Percentiles rank a stretch among this genome's conserved stretches.
These are phyloP conservation scores for Apotomis turbidana DNA, from an alignment of 2,888 invertebrate species.

Conservation along the genomic window DNA sequence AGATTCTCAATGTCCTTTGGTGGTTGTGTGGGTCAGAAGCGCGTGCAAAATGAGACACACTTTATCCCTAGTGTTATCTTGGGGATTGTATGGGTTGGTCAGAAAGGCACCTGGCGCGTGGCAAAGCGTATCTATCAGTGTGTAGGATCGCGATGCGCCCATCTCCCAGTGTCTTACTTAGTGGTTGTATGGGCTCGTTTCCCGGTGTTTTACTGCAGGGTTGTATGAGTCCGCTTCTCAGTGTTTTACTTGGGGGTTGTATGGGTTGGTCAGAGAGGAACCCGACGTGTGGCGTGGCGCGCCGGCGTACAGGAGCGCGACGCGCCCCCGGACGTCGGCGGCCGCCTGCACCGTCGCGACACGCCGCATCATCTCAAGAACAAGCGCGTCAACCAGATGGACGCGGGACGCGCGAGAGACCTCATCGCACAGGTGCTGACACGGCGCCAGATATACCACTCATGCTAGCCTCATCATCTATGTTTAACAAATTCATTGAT, in stretches of 20 bases:
- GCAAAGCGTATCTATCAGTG: constrained; percentile 84
- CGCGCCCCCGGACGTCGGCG: constrained; percentile 79
- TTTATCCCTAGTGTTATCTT: neutral
- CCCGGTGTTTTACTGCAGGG: no score
- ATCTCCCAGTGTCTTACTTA: no score
- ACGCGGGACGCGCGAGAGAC: constrained; percentile 72
- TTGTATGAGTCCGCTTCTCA: no score
- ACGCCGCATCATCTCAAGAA: constrained; percentile 99
- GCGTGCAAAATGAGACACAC: no score
- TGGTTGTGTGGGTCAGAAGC: no score
- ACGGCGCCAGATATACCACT: constrained; percentile 17
- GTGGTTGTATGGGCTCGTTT: no score
- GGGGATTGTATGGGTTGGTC: constrained; percentile 50
- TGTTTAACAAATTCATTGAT: no score
- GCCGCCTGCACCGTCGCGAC: constrained; percentile 94
- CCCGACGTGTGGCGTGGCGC: constrained; percentile 85
- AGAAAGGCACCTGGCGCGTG: constrained; percentile 64
- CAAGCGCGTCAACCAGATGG: constrained; percentile 90
- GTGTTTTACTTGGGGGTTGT: constrained; percentile 18
- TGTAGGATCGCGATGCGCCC: constrained; percentile 59
- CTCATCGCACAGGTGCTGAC: constrained; percentile 76
- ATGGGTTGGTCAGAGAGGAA: constrained; percentile 57
- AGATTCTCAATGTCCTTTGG: neutral
- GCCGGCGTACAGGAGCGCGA: constrained; percentile 60
- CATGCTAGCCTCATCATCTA: neutral